phyloP scores from a whole-genome alignment of 2,113 vertebrate species.

The Bagarius yarrelli region DNA sequence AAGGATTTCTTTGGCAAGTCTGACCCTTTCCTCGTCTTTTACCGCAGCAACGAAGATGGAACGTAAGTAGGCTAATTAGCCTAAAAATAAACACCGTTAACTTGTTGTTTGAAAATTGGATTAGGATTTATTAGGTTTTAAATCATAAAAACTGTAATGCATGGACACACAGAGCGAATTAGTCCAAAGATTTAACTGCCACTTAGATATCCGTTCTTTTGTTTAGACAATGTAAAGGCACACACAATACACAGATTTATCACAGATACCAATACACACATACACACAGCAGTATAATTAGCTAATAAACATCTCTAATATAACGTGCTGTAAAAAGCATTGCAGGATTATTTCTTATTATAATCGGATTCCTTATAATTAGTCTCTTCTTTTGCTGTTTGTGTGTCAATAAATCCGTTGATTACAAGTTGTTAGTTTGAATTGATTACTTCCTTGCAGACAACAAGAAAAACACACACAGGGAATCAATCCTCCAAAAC shows the following conservation, averaged over 20 bases:
- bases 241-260: too few species aligned
- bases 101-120: not conserved
- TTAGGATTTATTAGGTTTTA: not conserved
- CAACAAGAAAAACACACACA: not conserved
- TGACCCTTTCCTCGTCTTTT: slow-evolving; percentile 79
- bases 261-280: not conserved
- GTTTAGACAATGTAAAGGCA: not conserved
- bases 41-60: slow-evolving; percentile 79
- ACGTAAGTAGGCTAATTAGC: slow-evolving; percentile 63
- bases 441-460: not conserved
- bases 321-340: not conserved
- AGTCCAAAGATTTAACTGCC: not conserved
- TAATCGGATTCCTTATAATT: not conserved
- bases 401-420: not conserved
- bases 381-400: not conserved
- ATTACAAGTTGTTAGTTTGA: not conserved
- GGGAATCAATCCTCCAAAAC: not conserved
- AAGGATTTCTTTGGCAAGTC: slow-evolving; percentile 83
- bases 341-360: not conserved
- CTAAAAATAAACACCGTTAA: not conserved
- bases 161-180: not conserved
- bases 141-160: not conserved
- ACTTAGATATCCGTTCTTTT: not conserved
- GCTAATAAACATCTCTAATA: not conserved
- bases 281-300: not conserved